Evolutionary conservation across 2,113 vertebrate genomes (phyloP), one percentile per base, ranked within the genome.

Genomic region (Muntiacus reevesi): DNA sequence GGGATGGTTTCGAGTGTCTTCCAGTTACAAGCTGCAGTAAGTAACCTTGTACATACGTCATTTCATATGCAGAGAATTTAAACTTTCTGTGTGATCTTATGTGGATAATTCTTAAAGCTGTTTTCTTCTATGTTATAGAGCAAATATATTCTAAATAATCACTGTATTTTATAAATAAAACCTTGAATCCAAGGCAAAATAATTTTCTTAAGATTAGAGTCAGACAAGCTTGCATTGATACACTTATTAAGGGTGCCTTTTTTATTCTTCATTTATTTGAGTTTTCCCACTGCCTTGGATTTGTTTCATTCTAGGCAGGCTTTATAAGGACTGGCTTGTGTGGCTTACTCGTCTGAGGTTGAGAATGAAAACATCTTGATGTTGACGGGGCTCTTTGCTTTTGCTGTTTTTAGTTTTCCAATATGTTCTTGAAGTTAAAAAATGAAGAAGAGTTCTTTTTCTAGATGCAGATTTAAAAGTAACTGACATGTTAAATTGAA

Each of bases 351-450:
- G 4, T 82, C 19, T 82, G 55, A 95, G 54, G 43, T 71, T 86
- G 40, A 92, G 81, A 88, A 81, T 1, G 21, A 92, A 79, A 93
- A 83, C 40, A 92, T 85, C 97, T 89, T 86, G 45, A 86, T 96
- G n/a, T 91, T 7, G 19, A 59, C 45, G 10, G 83, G 87, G 57
- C 64, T 94, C 67, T 94, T 94, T 74, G 82, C 59, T 67, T 27
- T 85, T 78, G 55, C 71, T 83, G 40, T 87, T 93, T 97, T 95
- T 93, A 95, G 83, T 95, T 93, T 87, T 74, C 45, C 16, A 57
- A 40, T 93, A 3, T 95, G 76, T 92, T 97, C 60, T 91, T 87
- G 30, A n/a, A 95, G 52, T 36, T 74, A 95, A 79, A 91, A 93
- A 78, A 52, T 55, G 64, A 95, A 52, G 81, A 87, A 91, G 91